These are phyloP conservation scores for Amphiura filiformis DNA, from an alignment of 35 echinoderm and acorn worm species.

Conservation along the genomic window DNA sequence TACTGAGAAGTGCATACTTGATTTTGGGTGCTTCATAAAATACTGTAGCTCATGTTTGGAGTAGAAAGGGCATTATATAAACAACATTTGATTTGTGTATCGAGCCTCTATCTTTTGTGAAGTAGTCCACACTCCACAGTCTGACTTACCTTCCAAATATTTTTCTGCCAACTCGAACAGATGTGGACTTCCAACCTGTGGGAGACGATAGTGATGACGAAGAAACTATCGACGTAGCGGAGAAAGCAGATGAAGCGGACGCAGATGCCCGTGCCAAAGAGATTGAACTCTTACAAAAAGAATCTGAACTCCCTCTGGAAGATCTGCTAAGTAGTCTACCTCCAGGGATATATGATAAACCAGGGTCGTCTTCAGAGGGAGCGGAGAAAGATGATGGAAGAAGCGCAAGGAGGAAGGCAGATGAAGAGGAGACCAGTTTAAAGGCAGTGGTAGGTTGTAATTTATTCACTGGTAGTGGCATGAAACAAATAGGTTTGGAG, in stretches of 20 bases:
- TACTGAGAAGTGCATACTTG: no score
- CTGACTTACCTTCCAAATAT: no score
- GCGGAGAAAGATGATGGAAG: slow-evolving; percentile 1
- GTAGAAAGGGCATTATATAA: no score
- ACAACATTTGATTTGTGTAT: no score
- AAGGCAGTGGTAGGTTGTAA: slow-evolving; percentile 57
- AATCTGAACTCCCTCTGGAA: slow-evolving; percentile 89
- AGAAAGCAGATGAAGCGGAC: slow-evolving; percentile 63
- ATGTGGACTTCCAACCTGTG: slow-evolving; percentile 79
- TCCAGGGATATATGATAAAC: slow-evolving; percentile 51
- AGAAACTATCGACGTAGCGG: slow-evolving; percentile 92
- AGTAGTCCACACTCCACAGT: no score
- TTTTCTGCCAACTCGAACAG: background rate
- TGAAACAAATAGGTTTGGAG: no score
- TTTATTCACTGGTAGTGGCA: no score
- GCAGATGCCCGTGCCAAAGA: slow-evolving; percentile 61
- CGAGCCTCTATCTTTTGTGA: no score
- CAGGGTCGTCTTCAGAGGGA: slow-evolving; percentile 7
- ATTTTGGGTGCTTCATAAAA: no score
- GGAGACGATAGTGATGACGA: slow-evolving; percentile 88
- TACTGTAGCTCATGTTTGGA: no score
- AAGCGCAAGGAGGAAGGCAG: slow-evolving; percentile 11
- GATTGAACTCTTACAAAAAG: slow-evolving; percentile 84
- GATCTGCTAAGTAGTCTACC: slow-evolving; percentile 79
- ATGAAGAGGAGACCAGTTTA: slow-evolving; percentile 30